Evolutionary conservation across 2,888 invertebrate genomes (phyloP), one percentile per base, ranked within the genome.

Genomic region (Mesorhabditis belari): DNA sequence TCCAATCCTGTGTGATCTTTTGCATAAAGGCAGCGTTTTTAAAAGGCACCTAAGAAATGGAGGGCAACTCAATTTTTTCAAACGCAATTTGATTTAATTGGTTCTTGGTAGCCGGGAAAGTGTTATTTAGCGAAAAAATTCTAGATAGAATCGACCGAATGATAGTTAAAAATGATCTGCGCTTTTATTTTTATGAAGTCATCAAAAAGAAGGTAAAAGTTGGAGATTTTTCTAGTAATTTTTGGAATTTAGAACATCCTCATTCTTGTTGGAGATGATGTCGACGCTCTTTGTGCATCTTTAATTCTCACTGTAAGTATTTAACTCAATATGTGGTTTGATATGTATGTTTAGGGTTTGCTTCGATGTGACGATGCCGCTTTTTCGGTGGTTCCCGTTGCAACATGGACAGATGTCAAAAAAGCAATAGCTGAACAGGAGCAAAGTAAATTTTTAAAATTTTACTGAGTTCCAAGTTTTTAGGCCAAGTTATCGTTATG

Each of bases 231-330:
- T 9, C 4, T 25, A 25, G n/a, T 12, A 12, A 27, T 29, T 24
- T 49, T 21, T 5, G n/a, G 49, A 23, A 69, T 77, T 66, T 62
- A 78, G 77, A 73, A 74, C 60, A 69, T 71, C 5, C 63, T 78
- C 0, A 49, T 78, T 25, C 54, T 78, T n/a, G 71, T 72, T 5
- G 65, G 73, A 50, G 64, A 70, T 12, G 78, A 78, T 60, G 73
- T 77, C 19, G 78, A 78, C 61, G 73, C 75, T n/a, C 52, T 78
- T n/a, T 76, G 77, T 58, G 69, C 77, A 0, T 60, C 71, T 4
- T 62, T 63, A 52, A 77, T 78, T 35, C 62, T 78, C 12, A 69
- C 71, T 28, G 78, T 78, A 49, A 61, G 70, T 63, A 53, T 50
- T 58, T 49, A n/a, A 9, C 19, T 4, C 29, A 12, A 29, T 5